Evolutionary conservation across 1,140 invertebrate genomes (phyloP).

Genomic region (Pseudachorutes palmiensis): DNA sequence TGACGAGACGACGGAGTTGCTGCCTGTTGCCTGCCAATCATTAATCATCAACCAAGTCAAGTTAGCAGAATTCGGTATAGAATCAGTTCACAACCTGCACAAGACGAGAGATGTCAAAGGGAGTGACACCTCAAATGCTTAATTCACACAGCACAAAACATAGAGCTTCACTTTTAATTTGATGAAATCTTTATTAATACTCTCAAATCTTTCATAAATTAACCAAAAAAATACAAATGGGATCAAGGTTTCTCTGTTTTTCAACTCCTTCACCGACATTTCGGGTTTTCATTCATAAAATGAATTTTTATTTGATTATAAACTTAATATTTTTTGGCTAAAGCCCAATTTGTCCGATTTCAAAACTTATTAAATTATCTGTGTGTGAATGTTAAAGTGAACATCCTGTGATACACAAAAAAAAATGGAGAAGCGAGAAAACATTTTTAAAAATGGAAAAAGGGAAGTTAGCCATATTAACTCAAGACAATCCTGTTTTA

Average conservation of each 20-base stretch:
- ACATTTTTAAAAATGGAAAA: conserved; percentile 2
- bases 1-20: no score
- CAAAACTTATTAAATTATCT: conserved; percentile 25
- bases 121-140: background rate
- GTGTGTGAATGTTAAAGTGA: no score
- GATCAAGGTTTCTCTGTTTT: conserved; percentile 6
- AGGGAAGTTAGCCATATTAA: conserved; percentile 23
- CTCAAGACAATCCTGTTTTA: conserved; percentile 11
- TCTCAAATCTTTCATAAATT: no score
- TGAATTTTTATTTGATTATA: background rate
- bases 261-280: background rate
- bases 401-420: conserved; percentile 33
- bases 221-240: background rate
- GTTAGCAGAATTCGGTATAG: no score
- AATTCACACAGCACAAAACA: background rate
- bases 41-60: no score
- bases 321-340: background rate
- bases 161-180: background rate
- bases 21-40: no score
- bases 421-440: conserved; percentile 22
- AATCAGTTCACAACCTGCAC: background rate
- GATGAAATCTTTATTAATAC: background rate
- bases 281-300: background rate
- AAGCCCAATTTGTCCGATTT: background rate
- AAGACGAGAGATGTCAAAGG: background rate